Base-by-base conservation (phyloP, 2,113 vertebrate genomes). In the Oophaga pumilio region DNA sequence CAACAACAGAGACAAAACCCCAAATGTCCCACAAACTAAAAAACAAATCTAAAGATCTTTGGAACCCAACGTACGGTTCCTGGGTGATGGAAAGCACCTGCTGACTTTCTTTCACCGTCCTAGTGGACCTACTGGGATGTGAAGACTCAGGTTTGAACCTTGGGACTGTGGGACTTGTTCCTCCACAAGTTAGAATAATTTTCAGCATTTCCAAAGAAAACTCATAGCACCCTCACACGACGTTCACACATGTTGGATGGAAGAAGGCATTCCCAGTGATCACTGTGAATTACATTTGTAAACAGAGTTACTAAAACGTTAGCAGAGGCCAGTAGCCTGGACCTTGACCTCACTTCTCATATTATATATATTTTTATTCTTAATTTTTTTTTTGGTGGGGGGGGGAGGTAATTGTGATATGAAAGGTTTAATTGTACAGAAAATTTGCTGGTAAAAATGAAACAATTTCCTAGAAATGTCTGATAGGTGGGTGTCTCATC, bases 41-140 rank as follows among this genome's bases (percentile, higher is more conserved):
- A 91, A 97, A 97, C 91, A 96, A 97, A 93, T 96, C 95, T 0
- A 97, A 97, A 93, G 97, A 97, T 85, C 94, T 97, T 88, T 99
- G 96, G 97, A 97, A 99, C 92, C 97, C 96, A 76, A 98, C 97
- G 0, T 98, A 96, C 0, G 97, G 96, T 28, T 97, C 97, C 0
- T 97, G 96, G 96, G 94, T 97, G 79, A 90, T 97, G 89, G 97
- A 97, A 88, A 96, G 90, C 88, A 93, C 95, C 87, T 92, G 94
- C 84, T 92, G 83, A 91, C 90, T 14, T 79, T 90, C 57, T 89
- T 56, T 49, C 88, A 90, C 62, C 84, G 92, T 76, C 77, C 89
- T 62, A 86, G 90, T 76, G 85, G 64, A 89, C 74, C 91, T 74
- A 57, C 89, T 92, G 6, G 94, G 97, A 79, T 89, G 78, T 84